Evolutionary conservation across 2,113 vertebrate species (phyloP), one percentile per base, ranked within the genome.

Genomic region (Megaleporinus macrocephalus): DNA sequence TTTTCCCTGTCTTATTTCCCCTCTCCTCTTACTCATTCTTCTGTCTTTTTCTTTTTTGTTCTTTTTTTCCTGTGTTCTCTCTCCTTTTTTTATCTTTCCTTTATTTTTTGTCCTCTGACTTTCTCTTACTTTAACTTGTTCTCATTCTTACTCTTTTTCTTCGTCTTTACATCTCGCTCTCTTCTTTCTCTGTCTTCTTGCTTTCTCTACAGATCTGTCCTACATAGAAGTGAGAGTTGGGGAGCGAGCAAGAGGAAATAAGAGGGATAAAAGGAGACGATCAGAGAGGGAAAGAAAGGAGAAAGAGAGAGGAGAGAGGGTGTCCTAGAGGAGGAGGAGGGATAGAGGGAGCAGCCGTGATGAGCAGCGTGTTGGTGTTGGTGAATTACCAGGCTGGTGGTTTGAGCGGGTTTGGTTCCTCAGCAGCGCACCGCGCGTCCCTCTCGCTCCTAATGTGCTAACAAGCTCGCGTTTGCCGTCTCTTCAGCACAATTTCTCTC

Each of bases 381-480:
- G 94, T 93, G 95, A 95, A 95, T 95, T 96, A 96, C 95, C 95
- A 95, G 93, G 94, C 94, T 93, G 93, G 93, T 95, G 94, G 95
- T 55, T 55, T 20, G 57, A 13, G 6, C 57, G 94, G 94, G 95
- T 93, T 95, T n/a, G n/a, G 24, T 93, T n/a, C 84, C 76, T 94
- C 94, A 94, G 93, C 93, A 92, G 91, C 53, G 86, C 86, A 83
- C 82, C 65, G 87, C 85, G 74, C 84, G 63, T 80, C 85, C 80
- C 92, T 92, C 94, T 92, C 18, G 53, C 95, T 95, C 96, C 94
- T 96, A 96, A 97, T 96, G 96, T 93, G 95, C 96, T 97, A 98
- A 98, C 96, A 97, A 98, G 96, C 96, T 96, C 95, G 93, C 95
- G 95, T 95, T 95, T 95, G 94, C 93, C 94, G 92, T 92, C 93